A percentile compares a stretch with the other conserved stretches of the same genome.
Evolutionary conservation across 2,888 invertebrate genomes (phyloP).

Genomic region (Chaitophorus viminalis): DNA sequence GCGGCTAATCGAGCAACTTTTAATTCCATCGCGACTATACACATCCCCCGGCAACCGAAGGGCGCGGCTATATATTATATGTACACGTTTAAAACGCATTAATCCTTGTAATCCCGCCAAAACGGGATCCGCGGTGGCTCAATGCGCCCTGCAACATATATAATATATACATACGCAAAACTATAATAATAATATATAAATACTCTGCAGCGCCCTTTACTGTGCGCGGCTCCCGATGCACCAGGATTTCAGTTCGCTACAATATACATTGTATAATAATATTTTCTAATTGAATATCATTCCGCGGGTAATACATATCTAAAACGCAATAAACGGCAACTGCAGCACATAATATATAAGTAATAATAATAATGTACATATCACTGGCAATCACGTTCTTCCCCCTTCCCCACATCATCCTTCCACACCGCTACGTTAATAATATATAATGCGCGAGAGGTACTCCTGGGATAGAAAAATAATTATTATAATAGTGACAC

Average conservation of each 20-base stretch:
- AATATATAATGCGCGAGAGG: neutral
- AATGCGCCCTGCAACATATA: neutral
- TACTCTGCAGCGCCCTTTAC: neutral
- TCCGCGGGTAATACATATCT: too few relatives aligned
- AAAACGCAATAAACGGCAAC: too few relatives aligned
- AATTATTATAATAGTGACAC: conserved; percentile 28
- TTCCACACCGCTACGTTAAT: neutral
- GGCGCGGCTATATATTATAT: neutral
- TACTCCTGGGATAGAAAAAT: neutral
- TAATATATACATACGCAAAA: too few relatives aligned
- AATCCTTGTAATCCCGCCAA: conserved; percentile 48
- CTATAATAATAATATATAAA: too few relatives aligned
- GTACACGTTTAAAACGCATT: conserved; percentile 39
- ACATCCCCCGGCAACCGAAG: neutral
- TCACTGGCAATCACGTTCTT: too few relatives aligned
- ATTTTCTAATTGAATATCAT: neutral
- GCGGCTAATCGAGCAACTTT: conserved; percentile 61
- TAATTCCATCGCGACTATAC: conserved; percentile 22
- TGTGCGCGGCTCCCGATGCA: neutral
- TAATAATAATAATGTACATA: too few relatives aligned
- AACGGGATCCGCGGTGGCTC: conserved; percentile 3
- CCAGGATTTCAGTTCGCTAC: neutral
- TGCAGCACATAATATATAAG: too few relatives aligned
- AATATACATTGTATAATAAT: neutral
- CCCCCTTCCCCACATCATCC: neutral